phyloP scores from a whole-genome alignment of 2,888 invertebrate species.

The Dexiosoma caninum region DNA sequence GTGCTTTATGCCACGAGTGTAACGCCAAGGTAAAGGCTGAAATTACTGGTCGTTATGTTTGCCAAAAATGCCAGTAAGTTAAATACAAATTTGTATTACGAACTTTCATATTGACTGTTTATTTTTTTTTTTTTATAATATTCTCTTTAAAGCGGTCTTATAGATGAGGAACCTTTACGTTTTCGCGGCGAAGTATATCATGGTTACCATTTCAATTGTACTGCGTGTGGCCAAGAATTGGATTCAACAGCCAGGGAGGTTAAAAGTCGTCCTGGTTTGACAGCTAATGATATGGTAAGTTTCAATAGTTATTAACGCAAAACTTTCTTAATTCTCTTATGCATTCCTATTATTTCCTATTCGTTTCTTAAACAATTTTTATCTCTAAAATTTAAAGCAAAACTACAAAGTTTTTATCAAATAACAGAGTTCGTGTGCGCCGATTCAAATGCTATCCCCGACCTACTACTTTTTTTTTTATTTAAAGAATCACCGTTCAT shows the following conservation, averaged over 20 bases:
- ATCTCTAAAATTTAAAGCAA: no score
- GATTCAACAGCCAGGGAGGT: slow-evolving; percentile 98
- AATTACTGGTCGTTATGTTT: slow-evolving; percentile 96
- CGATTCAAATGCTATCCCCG: no score
- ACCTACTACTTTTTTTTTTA: no score
- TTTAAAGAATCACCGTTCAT: no score
- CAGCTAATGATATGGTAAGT: slow-evolving; percentile 90
- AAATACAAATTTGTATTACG: neutral
- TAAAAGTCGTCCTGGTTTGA: slow-evolving; percentile 91
- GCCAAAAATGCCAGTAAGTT: slow-evolving; percentile 98
- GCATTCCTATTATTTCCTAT: no score
- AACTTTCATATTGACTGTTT: neutral
- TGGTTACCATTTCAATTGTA: slow-evolving; percentile 99
- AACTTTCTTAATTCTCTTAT: no score
- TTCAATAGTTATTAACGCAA: neutral
- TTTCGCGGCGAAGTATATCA: slow-evolving; percentile 98
- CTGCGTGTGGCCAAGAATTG: slow-evolving; percentile 93
- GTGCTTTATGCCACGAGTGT: slow-evolving; percentile 96
- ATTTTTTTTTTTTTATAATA: no score
- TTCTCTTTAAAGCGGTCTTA: slow-evolving; percentile 87
- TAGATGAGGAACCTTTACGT: slow-evolving; percentile 92
- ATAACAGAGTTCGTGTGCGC: no score
- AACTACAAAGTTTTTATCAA: no score
- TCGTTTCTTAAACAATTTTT: no score
- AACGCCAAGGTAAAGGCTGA: slow-evolving; percentile 97